phyloP scores from a whole-genome alignment of 2,797 vertebrate genomes.

The Brachyrhaphis roseni region DNA sequence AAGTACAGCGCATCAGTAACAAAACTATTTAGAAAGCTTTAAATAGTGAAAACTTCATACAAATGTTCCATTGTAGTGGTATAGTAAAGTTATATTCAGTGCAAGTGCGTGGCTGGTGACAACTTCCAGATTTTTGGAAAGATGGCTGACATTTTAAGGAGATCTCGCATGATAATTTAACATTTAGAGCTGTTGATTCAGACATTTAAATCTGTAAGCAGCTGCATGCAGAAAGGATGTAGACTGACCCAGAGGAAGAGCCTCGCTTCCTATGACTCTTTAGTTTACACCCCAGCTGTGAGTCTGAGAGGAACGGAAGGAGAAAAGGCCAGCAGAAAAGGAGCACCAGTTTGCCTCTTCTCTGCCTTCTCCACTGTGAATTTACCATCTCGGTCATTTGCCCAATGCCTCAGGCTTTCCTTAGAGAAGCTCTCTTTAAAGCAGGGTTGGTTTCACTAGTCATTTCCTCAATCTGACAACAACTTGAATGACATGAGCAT shows the following conservation, averaged over 20 bases:
- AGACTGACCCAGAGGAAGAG: constrained; percentile 67
- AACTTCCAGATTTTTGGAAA: neutral
- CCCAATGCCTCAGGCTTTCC: constrained; percentile 41
- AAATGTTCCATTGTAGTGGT: neutral
- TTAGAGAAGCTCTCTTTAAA: constrained; percentile 17
- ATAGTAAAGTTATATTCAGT: neutral
- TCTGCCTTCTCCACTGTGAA: constrained; percentile 28
- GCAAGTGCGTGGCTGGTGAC: neutral
- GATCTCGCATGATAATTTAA: neutral
- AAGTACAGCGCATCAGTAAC: neutral
- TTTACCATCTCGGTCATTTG: constrained; percentile 38
- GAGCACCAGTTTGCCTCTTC: constrained; percentile 33
- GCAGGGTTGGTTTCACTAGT: constrained; percentile 14
- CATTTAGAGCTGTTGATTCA: neutral
- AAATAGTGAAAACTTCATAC: neutral
- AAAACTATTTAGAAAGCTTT: no score
- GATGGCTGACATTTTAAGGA: neutral
- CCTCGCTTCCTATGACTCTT: constrained; percentile 46
- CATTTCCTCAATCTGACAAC: constrained; percentile 40
- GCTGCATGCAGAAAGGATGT: constrained; percentile 46
- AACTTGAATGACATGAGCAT: constrained; percentile 29
- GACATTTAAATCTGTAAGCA: constrained; percentile 13
- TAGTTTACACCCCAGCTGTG: constrained; percentile 67
- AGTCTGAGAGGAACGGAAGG: constrained; percentile 38
- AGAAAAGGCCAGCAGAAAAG: constrained; percentile 10